Conservation (phyloP, 2,888 invertebrate genomes). For the Drosophila rellima region DNA sequence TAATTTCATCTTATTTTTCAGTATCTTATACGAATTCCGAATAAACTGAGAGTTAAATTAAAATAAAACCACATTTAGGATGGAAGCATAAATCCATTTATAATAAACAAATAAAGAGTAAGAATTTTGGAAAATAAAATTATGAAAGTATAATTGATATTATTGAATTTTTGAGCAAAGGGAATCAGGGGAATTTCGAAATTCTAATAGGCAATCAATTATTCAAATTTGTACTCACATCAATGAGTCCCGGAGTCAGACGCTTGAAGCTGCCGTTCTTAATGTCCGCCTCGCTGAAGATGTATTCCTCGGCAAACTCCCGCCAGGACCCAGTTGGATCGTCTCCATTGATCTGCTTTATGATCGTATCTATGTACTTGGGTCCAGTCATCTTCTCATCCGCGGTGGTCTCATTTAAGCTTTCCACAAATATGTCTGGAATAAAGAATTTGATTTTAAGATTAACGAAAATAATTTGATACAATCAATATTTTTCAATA, state of each 20-base stretch:
- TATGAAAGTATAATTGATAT: too few species aligned
- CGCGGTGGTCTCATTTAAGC: slow-evolving; percentile 82
- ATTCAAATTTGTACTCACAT: slow-evolving; percentile 83
- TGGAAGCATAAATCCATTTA: too few species aligned
- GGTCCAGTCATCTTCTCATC: slow-evolving; percentile 71
- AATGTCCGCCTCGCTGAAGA: slow-evolving; percentile 76
- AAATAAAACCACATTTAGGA: too few species aligned
- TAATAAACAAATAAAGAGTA: too few species aligned
- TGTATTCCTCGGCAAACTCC: slow-evolving; percentile 79
- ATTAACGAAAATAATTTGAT: background rate
- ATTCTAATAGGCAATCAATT: background rate
- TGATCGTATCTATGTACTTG: slow-evolving; percentile 81
- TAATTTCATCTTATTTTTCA: too few species aligned
- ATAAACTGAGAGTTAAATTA: too few species aligned
- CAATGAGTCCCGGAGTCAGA: slow-evolving; percentile 86
- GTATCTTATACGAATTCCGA: too few species aligned
- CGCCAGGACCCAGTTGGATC: slow-evolving; percentile 82
- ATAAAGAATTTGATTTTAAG: background rate
- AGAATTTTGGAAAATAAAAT: too few species aligned
- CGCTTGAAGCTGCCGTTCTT: slow-evolving; percentile 85
- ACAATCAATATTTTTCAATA: background rate
- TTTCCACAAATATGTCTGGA: slow-evolving; percentile 80
- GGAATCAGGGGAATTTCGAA: too few species aligned
- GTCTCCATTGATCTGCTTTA: slow-evolving; percentile 82
- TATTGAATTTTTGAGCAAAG: too few species aligned